Percentiles rank a stretch among this genome's conserved stretches.
phyloP scores from a whole-genome alignment of 2,888 invertebrate genomes.

The Dioctria rufipes region DNA sequence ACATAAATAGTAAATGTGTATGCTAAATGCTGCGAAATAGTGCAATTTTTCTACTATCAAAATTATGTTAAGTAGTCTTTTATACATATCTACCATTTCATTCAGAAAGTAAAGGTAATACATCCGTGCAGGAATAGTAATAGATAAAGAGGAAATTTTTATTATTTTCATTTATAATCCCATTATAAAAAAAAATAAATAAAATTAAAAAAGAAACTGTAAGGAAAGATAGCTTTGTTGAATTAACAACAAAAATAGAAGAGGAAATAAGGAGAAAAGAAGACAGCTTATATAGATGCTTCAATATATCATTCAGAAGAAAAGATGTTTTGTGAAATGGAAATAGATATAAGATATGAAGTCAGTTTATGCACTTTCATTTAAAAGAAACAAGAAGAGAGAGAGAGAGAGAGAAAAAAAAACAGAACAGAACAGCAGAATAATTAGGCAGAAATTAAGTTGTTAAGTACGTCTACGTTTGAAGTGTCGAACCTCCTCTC shows the following conservation, averaged over 20 bases:
- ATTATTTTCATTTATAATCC: background rate
- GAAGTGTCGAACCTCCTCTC: slow-evolving; percentile 82
- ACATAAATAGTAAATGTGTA: slow-evolving; percentile 57
- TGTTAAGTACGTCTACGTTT: slow-evolving; percentile 61
- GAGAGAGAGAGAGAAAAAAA: slow-evolving; percentile 50
- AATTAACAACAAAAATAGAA: too few species aligned
- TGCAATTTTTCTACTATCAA: background rate
- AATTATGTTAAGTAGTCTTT: background rate
- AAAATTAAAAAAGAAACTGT: too few species aligned
- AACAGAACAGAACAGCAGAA: slow-evolving; percentile 50
- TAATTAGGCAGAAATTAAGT: slow-evolving; percentile 50
- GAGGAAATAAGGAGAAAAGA: too few species aligned
- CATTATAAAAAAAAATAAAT: too few species aligned
- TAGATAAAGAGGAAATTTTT: background rate
- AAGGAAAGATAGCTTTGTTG: too few species aligned
- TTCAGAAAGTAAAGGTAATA: background rate
- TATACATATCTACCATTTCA: background rate
- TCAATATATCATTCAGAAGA: too few species aligned
- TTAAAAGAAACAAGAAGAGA: slow-evolving; percentile 52
- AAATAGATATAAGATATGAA: slow-evolving; percentile 52
- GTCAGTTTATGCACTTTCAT: background rate
- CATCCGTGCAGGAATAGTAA: background rate
- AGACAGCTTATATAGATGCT: too few species aligned
- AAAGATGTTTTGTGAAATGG: slow-evolving; percentile 6
- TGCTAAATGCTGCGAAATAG: background rate